Conservation (phyloP, 2,797 vertebrate species). For the Ambastaia sidthimunki region DNA sequence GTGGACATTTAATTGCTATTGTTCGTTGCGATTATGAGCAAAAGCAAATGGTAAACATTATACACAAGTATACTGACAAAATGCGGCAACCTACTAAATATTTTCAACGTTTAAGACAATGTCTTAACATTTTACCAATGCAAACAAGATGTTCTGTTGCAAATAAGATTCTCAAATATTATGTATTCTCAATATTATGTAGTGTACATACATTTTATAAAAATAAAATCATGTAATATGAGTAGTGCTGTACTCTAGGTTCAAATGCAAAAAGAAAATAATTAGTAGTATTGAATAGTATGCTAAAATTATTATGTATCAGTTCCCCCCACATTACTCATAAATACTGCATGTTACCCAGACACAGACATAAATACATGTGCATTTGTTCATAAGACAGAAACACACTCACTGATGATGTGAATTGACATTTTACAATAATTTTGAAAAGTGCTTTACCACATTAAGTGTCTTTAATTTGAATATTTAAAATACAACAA, state of each 20-base stretch:
- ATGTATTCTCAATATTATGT: background rate
- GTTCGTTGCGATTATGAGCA: background rate
- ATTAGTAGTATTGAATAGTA: background rate
- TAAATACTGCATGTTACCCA: constrained; percentile 7
- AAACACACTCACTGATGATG: background rate
- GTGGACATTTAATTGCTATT: background rate
- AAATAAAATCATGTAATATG: background rate
- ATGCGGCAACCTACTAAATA: background rate
- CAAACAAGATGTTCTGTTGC: constrained; percentile 7
- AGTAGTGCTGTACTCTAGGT: background rate
- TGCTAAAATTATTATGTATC: background rate
- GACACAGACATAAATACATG: background rate
- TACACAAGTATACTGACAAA: background rate
- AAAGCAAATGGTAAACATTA: background rate
- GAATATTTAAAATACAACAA: background rate
- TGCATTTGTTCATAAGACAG: background rate
- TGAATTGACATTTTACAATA: background rate
- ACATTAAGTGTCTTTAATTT: background rate
- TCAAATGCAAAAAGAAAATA: constrained; percentile 3
- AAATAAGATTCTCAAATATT: background rate
- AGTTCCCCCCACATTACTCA: background rate
- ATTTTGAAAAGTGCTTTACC: constrained; percentile 10
- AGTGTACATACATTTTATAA: background rate
- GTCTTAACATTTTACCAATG: background rate
- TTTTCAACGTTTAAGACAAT: background rate